Percentiles rank a stretch among this genome's conserved stretches.
phyloP scores from a whole-genome alignment of 1,140 invertebrate species.

The Lordiphosa mommai region DNA sequence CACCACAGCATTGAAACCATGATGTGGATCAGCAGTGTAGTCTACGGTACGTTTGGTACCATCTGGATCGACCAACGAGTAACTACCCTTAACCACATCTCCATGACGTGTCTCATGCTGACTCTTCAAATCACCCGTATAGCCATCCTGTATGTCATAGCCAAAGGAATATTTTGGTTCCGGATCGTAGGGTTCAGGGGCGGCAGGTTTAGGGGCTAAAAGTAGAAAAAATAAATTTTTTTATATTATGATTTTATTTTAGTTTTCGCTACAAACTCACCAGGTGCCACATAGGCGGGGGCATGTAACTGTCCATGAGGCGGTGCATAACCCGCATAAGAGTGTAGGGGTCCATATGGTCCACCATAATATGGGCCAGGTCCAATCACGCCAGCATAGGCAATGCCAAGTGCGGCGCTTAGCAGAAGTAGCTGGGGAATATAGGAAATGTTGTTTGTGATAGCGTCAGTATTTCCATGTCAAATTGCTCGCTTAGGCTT shows the following conservation, averaged over 20 bases:
- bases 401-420: constrained; percentile 56
- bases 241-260: neutral
- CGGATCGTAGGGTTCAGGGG: constrained; percentile 81
- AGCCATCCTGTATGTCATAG: constrained; percentile 82
- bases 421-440: constrained; percentile 58
- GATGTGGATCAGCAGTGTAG: constrained; percentile 83
- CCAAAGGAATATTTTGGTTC: constrained; percentile 82
- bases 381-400: constrained; percentile 61
- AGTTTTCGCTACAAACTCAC: constrained; percentile 6
- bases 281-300: constrained; percentile 49
- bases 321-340: constrained; percentile 46
- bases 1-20: constrained; percentile 80
- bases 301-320: constrained; percentile 29
- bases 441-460: neutral
- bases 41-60: constrained; percentile 84
- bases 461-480: no score
- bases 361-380: constrained; percentile 64
- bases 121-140: constrained; percentile 83
- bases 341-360: constrained; percentile 38
- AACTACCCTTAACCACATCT: constrained; percentile 84
- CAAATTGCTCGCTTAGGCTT: no score
- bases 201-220: constrained; percentile 56
- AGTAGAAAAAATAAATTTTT: constrained; percentile 8
- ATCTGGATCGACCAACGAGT: constrained; percentile 84
- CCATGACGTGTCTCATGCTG: constrained; percentile 82